phyloP scores from a whole-genome alignment of 2,888 invertebrate species.

The Trichogramma dendrolimi region DNA sequence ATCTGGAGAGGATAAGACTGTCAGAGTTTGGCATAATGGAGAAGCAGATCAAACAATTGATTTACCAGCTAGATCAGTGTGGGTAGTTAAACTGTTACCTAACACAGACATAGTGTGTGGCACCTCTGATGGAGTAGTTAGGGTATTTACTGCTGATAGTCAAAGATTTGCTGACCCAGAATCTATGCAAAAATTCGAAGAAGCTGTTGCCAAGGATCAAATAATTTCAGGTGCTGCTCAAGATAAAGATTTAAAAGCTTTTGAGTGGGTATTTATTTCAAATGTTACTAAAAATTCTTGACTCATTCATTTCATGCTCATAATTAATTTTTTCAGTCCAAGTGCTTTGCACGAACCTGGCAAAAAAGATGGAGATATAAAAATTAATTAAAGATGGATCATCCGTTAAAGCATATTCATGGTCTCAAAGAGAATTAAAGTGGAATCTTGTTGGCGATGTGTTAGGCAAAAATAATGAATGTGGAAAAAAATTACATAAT shows the following conservation, averaged over 20 bases:
- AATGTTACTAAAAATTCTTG: too few species aligned
- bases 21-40: constrained; percentile 73
- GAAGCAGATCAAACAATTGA: constrained; percentile 64
- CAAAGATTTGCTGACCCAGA: constrained; percentile 65
- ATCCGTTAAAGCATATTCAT: constrained; percentile 74
- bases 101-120: constrained; percentile 92
- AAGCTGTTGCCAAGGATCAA: constrained; percentile 63
- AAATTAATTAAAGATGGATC: constrained; percentile 74
- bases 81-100: constrained; percentile 74
- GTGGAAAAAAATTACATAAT: constrained; percentile 74
- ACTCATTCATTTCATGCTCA: not conserved
- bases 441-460: constrained; percentile 91
- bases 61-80: constrained; percentile 84
- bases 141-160: constrained; percentile 77
- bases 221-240: constrained; percentile 54
- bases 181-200: constrained; percentile 62
- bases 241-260: constrained; percentile 77
- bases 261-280: constrained; percentile 61
- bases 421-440: constrained; percentile 62
- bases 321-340: constrained; percentile 53
- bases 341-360: constrained; percentile 76
- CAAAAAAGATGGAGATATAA: constrained; percentile 76
- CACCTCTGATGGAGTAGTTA: constrained; percentile 69
- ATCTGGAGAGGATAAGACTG: constrained; percentile 82
- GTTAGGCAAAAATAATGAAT: constrained; percentile 67